Evolutionary conservation across 1,140 invertebrate genomes (phyloP).

Genomic region (Popillia japonica): DNA sequence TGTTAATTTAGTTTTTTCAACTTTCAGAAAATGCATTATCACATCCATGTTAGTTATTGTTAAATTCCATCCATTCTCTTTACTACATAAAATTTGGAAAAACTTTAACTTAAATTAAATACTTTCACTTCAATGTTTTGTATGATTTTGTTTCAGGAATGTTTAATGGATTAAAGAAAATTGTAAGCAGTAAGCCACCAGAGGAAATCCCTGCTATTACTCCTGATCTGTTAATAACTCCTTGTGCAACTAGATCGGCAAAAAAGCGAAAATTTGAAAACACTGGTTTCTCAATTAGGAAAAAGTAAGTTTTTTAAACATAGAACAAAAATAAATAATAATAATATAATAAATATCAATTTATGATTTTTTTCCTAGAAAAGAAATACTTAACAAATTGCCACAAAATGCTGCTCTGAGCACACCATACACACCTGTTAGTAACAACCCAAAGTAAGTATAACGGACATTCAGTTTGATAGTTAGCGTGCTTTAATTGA

Average conservation of each 20-base stretch:
- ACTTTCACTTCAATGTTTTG: neutral
- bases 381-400: conserved; percentile 52
- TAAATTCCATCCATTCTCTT: no score
- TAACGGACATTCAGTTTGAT: neutral
- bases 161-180: conserved; percentile 79
- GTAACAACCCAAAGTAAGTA: conserved; percentile 55
- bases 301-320: conserved; percentile 62
- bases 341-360: no score
- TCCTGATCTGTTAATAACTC: conserved; percentile 58
- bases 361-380: conserved; percentile 49
- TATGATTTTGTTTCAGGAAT: conserved; percentile 65
- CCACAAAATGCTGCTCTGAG: conserved; percentile 53
- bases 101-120: no score
- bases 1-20: no score
- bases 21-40: no score
- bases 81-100: no score
- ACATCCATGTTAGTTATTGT: no score
- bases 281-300: conserved; percentile 61
- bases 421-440: conserved; percentile 55
- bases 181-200: conserved; percentile 68
- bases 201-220: conserved; percentile 57
- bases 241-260: conserved; percentile 63
- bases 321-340: no score
- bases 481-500: neutral
- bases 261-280: conserved; percentile 70